Base-by-base conservation (phyloP, 2,113 vertebrate species). In the Lasiurus cinereus region DNA sequence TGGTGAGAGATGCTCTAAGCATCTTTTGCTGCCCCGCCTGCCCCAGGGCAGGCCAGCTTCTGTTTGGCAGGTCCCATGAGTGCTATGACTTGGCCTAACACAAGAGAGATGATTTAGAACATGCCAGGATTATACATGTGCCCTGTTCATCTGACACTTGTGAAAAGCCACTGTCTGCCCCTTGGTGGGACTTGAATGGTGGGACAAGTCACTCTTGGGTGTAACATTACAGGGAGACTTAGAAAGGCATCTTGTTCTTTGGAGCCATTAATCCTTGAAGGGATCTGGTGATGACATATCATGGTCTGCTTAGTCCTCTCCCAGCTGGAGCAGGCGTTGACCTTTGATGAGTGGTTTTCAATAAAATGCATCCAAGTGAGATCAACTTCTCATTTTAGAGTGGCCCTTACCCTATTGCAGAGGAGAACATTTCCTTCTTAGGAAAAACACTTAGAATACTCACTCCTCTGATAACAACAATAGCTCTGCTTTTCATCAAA, bases 191-290 rank as follows among this genome's bases (percentile, higher is more conserved):
- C 74, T 96, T 96, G 96, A 97, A 96, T 94, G 88, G 83, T 96
- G 94, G 76, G 94, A 94, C 64, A 36, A 96, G 97, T 97, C 92
- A 95, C 88, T 84, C 54, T 97, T 95, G 93, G 92, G 97, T 97
- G 98, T 98, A 97, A 92, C 59, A 52, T 98, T 98, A 98, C 97
- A 97, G 96, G 95, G 94, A 97, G 97, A 98, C 96, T 98, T 98
- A 97, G 69, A 96, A 93, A 97, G 98, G 96, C 85, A 96, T 86
- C 93, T 31, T 5, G 90, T 98, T 86, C 94, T 98, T 97, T 96
- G 39, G 95, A 98, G 92, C 62, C 97, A 97, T 97, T 98, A 98
- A 98, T 98, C 97, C 98, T 97, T 90, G 93, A 92, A 94, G 93
- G 88, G 84, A 56, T 94, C 97, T 97, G 79, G 98, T 98, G 98